These are phyloP conservation scores for Prunella himalayana DNA, from an alignment of 2,113 vertebrate genomes.

Conservation along the genomic window DNA sequence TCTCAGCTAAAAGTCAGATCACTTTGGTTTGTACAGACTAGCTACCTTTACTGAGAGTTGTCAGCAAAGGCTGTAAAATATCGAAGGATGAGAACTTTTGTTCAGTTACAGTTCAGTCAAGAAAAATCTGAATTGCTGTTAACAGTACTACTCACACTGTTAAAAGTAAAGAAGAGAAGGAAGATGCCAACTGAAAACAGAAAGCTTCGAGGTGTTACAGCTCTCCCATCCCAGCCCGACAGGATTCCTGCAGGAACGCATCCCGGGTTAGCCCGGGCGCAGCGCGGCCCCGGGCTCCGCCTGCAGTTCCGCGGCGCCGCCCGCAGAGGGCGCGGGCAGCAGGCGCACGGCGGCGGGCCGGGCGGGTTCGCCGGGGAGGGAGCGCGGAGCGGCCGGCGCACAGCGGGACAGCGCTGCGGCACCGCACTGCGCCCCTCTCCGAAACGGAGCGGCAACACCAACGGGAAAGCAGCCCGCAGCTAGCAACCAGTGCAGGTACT, in stretches of 20 bases:
- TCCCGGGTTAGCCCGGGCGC: rapidly evolving
- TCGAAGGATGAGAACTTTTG: rapidly evolving
- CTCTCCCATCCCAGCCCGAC: no score
- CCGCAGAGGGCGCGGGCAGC: conserved; percentile 27
- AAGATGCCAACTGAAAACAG: not conserved
- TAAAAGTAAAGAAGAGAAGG: not conserved
- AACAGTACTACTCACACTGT: not conserved
- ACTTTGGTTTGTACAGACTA: not conserved
- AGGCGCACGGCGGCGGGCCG: no score
- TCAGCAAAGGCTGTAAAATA: not conserved
- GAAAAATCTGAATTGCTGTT: not conserved
- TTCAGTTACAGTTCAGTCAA: not conserved
- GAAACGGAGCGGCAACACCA: not conserved
- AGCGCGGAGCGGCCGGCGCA: no score
- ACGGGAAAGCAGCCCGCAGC: not conserved
- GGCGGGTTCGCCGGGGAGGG: no score
- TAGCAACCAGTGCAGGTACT: not conserved
- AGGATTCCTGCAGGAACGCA: rapidly evolving
- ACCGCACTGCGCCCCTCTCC: no score
- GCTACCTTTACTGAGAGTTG: not conserved
- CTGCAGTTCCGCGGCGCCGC: not conserved
- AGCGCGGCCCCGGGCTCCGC: not conserved
- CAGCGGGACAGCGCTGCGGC: no score
- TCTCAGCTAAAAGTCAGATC: not conserved
- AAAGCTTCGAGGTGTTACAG: not conserved